Conservation (phyloP, 2,797 vertebrate species). For the Avahi laniger region DNA sequence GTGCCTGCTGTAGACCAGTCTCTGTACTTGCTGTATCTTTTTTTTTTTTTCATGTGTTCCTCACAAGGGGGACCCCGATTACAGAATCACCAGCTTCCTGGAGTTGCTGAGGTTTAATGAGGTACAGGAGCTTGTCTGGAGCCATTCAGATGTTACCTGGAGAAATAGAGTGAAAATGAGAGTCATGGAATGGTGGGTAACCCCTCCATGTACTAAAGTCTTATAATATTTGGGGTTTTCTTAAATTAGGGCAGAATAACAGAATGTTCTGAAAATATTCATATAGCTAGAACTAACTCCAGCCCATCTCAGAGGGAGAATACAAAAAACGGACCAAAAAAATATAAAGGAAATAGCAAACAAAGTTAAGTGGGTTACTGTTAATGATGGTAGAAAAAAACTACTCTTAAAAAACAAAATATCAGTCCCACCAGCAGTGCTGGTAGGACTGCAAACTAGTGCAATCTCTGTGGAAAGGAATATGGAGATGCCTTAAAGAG, state of each 20-base stretch:
- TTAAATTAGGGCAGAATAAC: constrained; percentile 6
- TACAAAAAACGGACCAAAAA: neutral
- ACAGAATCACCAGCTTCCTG: neutral
- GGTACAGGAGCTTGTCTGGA: neutral
- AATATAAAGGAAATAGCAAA: constrained; percentile 27
- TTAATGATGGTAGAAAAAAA: neutral
- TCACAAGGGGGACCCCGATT: neutral
- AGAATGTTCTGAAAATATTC: constrained; percentile 4
- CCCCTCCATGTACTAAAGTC: neutral
- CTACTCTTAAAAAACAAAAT: neutral
- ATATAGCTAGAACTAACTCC: neutral
- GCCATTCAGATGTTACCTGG: neutral
- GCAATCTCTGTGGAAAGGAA: too few species aligned
- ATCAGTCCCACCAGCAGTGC: too few species aligned
- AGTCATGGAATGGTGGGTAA: neutral
- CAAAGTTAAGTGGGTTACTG: neutral
- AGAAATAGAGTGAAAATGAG: neutral
- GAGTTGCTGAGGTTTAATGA: constrained; percentile 5
- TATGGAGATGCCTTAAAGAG: too few species aligned
- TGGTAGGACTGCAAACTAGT: too few species aligned
- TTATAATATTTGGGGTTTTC: neutral
- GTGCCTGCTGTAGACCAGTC: neutral
- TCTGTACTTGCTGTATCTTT: constrained; percentile 22
- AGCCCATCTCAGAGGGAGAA: neutral
- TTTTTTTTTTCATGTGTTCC: neutral